A percentile compares a stretch with the other conserved stretches of the same genome.
phyloP scores from a whole-genome alignment of 2,113 vertebrate species.

The Bujurquina vittata region DNA sequence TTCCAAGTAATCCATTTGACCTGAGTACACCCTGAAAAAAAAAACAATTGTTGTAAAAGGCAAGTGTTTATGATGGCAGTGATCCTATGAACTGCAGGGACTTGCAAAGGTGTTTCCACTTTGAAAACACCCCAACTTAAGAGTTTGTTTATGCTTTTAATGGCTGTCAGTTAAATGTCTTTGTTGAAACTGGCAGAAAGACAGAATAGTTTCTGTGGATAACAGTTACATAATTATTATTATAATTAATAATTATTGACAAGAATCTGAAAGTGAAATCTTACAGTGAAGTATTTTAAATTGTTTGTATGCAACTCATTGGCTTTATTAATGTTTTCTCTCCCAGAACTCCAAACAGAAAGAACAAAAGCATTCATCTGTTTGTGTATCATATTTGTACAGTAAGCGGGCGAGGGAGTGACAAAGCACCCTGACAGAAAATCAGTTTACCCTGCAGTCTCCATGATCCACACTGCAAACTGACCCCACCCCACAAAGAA shows the following conservation, averaged over 20 bases:
- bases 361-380: neutral
- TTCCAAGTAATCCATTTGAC: slow-evolving; percentile 38
- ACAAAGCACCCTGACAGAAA: slow-evolving; percentile 44
- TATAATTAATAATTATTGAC: neutral
- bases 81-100: slow-evolving; percentile 23
- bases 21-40: neutral
- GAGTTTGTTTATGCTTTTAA: slow-evolving; percentile 24
- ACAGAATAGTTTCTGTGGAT: neutral
- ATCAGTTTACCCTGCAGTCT: slow-evolving; percentile 43
- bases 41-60: slow-evolving; percentile 26
- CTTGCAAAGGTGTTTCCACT: slow-evolving; percentile 16
- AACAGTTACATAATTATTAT: neutral
- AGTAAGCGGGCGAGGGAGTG: slow-evolving; percentile 6
- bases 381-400: neutral
- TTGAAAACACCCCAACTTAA: slow-evolving; percentile 15
- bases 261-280: neutral
- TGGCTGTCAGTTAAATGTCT: slow-evolving; percentile 20
- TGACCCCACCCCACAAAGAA: slow-evolving; percentile 35
- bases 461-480: slow-evolving; percentile 32
- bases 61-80: slow-evolving; percentile 26
- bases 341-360: neutral
- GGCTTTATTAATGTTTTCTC: neutral
- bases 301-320: neutral
- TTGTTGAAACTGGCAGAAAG: slow-evolving; percentile 2
- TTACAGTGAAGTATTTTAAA: neutral